A percentile compares a stretch with the other conserved stretches of the same genome.
Evolutionary conservation across 2,113 vertebrate species (phyloP).

Genomic region (Dromaius novaehollandiae): DNA sequence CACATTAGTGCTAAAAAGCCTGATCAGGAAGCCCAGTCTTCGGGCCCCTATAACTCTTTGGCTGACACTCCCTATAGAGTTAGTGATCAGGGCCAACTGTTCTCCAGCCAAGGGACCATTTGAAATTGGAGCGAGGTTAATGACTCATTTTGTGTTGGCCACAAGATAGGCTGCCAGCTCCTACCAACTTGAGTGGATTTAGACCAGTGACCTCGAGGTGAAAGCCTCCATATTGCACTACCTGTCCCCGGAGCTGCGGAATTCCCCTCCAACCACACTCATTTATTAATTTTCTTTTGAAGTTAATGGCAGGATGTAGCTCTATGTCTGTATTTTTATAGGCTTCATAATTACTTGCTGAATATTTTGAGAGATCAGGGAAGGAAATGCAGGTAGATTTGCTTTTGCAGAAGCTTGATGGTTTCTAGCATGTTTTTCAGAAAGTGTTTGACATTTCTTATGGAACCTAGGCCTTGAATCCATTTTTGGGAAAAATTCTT

Average conservation of each 20-base stretch:
- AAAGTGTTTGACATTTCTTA: not conserved
- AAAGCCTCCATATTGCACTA: not conserved
- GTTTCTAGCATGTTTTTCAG: not conserved
- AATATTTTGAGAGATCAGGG: constrained; percentile 51
- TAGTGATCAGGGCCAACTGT: not conserved
- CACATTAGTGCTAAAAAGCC: not conserved
- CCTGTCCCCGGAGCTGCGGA: not conserved
- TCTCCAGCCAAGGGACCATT: not conserved
- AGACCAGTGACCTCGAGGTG: not conserved
- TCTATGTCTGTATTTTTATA: constrained; percentile 57
- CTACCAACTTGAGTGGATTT: not conserved
- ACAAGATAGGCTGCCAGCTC: not conserved
- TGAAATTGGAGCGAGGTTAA: not conserved
- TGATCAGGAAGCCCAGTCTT: not conserved
- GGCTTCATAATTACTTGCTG: constrained; percentile 48
- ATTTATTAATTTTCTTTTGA: constrained; percentile 66
- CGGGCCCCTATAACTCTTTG: not conserved
- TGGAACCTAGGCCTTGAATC: not conserved
- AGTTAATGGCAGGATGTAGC: constrained; percentile 64
- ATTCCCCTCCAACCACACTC: not conserved
- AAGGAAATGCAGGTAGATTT: constrained; percentile 44
- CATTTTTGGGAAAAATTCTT: not conserved
- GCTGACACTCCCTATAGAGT: not conserved
- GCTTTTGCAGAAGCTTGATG: constrained; percentile 1
- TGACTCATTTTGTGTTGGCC: not conserved